Conservation (phyloP, 1,140 invertebrate genomes). For the Grapholita molesta region DNA sequence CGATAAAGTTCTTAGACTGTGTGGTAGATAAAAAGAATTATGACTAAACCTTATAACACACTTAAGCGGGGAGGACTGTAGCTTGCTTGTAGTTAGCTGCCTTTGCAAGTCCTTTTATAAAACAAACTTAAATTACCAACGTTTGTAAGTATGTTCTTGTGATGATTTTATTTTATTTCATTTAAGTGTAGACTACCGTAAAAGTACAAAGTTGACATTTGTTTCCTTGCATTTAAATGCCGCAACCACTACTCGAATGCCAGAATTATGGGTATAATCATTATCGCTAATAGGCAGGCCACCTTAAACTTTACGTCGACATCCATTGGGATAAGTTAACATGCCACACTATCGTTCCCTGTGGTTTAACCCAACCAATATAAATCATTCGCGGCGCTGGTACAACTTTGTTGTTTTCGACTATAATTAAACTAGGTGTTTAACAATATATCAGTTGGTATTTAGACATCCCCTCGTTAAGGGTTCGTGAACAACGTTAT, state of each 20-base stretch:
- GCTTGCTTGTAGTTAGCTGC: neutral
- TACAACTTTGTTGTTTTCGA: conserved; percentile 25
- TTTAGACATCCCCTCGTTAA: conserved; percentile 14
- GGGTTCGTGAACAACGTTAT: conserved; percentile 10
- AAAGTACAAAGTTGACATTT: neutral
- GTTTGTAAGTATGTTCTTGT: neutral
- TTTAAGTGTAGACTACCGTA: neutral
- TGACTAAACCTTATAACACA: neutral
- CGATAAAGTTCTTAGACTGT: conserved; percentile 5
- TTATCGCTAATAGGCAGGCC: conserved; percentile 6
- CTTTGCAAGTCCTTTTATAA: neutral
- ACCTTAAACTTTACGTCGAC: conserved; percentile 19
- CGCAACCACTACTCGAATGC: neutral
- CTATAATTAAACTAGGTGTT: conserved; percentile 40
- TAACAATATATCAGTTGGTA: conserved; percentile 17
- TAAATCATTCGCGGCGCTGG: conserved; percentile 37
- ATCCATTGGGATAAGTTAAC: conserved; percentile 39
- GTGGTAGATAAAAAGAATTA: conserved; percentile 14
- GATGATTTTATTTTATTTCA: neutral
- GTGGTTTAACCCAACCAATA: conserved; percentile 32
- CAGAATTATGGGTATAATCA: neutral
- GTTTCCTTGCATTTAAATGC: neutral
- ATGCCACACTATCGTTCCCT: conserved; percentile 33
- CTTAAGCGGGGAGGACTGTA: neutral
- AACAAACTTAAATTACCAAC: neutral